These are phyloP conservation scores for Halichoeres trimaculatus DNA, from an alignment of 2,113 vertebrate species.

Conservation along the genomic window DNA sequence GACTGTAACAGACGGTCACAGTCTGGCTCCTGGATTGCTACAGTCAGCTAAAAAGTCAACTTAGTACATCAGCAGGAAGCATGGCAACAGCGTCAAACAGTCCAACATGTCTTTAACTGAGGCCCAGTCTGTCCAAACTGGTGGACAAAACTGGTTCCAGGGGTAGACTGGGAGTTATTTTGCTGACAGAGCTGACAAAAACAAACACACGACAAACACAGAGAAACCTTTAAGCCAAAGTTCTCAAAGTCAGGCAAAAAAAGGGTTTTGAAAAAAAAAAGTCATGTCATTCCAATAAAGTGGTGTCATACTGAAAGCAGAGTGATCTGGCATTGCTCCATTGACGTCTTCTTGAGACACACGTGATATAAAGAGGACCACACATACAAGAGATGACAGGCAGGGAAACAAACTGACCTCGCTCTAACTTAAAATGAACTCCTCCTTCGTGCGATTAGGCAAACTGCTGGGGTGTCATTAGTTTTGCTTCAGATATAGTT, in stretches of 20 bases:
- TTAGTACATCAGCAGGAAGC: slow-evolving; percentile 68
- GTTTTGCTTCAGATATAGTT: background rate
- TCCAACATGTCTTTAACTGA: slow-evolving; percentile 52
- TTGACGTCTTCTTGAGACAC: background rate
- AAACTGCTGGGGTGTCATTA: background rate
- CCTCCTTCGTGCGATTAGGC: background rate
- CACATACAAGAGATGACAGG: slow-evolving; percentile 1
- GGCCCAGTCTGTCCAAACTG: slow-evolving; percentile 58
- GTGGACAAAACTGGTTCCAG: slow-evolving; percentile 65
- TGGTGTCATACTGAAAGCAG: slow-evolving; percentile 1
- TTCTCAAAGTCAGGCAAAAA: slow-evolving; percentile 24
- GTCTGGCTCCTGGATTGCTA: slow-evolving; percentile 63
- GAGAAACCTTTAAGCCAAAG: slow-evolving; percentile 17
- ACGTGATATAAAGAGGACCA: slow-evolving; percentile 1
- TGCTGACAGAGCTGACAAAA: slow-evolving; percentile 45
- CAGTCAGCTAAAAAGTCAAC: slow-evolving; percentile 71
- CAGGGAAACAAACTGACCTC: background rate
- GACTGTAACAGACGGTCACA: slow-evolving; percentile 67
- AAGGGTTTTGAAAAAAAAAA: background rate
- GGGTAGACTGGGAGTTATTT: slow-evolving; percentile 49
- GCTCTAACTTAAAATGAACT: slow-evolving; percentile 5
- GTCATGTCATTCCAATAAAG: background rate
- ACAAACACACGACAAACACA: slow-evolving; percentile 26
- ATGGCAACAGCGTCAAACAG: slow-evolving; percentile 66
- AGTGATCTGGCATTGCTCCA: background rate